Percentiles rank a stretch among this genome's conserved stretches.
phyloP scores from a whole-genome alignment of 2,113 vertebrate genomes.

The Heterochromis multidens region DNA sequence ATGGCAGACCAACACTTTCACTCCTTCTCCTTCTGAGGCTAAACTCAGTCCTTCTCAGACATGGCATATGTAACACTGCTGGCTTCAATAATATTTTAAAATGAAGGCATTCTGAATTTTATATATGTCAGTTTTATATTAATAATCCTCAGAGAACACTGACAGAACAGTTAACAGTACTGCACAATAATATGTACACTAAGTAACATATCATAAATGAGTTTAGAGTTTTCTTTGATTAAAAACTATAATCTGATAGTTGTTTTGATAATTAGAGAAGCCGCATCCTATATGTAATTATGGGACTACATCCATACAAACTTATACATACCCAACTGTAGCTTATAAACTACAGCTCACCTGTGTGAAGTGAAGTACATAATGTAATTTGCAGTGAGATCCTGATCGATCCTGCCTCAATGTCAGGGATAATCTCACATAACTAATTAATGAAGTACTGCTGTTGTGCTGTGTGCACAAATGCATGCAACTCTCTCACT shows the following conservation, averaged over 20 bases:
- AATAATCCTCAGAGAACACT: not conserved
- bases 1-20: not conserved
- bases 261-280: not conserved
- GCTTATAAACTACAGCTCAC: not conserved
- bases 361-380: not conserved
- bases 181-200: not conserved
- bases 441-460: not conserved
- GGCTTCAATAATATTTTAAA: not conserved
- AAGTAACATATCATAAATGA: not conserved
- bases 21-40: not conserved
- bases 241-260: not conserved
- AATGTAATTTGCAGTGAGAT: not conserved
- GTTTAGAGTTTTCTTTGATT: not conserved
- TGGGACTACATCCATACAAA: not conserved
- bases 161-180: not conserved
- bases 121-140: not conserved
- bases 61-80: not conserved
- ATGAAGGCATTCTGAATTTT: not conserved
- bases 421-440: not conserved
- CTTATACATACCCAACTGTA: not conserved
- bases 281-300: not conserved
- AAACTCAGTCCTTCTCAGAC: not conserved
- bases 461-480: not conserved
- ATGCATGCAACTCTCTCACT: not conserved
- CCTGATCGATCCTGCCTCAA: not conserved